These are phyloP conservation scores for Sula dactylatra DNA, from an alignment of 2,113 vertebrate species.

Conservation along the genomic window DNA sequence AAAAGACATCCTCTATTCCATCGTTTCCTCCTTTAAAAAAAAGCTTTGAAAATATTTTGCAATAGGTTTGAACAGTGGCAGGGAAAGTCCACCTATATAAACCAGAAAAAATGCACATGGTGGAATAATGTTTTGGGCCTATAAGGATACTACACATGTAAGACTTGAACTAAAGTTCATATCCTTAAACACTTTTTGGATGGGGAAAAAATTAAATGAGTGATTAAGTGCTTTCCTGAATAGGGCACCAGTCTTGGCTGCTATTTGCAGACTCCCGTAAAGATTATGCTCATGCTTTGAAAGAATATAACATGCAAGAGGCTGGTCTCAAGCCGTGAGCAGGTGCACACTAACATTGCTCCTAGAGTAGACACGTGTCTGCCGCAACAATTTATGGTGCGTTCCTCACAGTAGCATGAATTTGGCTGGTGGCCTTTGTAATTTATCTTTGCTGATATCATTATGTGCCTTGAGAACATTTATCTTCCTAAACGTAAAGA, in stretches of 20 bases:
- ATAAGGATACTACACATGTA: neutral
- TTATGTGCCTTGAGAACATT: constrained; percentile 6
- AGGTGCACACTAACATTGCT: constrained; percentile 5
- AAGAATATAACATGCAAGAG: neutral
- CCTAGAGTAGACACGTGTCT: neutral
- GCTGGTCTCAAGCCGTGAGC: neutral
- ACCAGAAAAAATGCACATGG: neutral
- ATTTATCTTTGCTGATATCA: constrained; percentile 55
- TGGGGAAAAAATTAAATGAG: neutral
- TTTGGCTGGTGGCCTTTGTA: neutral
- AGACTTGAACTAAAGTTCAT: neutral
- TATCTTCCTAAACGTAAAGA: constrained; percentile 41
- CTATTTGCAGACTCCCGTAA: neutral
- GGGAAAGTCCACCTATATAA: neutral
- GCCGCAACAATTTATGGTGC: neutral
- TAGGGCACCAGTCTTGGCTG: neutral
- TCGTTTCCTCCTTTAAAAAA: neutral
- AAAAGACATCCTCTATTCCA: neutral
- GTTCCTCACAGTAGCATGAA: neutral
- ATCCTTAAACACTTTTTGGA: neutral
- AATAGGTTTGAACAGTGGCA: neutral
- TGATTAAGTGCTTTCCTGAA: neutral
- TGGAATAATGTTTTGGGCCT: neutral
- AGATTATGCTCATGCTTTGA: neutral
- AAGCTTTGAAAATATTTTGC: neutral